These are phyloP conservation scores for Trisateles emortualis DNA, from an alignment of 2,888 invertebrate species.

Conservation along the genomic window DNA sequence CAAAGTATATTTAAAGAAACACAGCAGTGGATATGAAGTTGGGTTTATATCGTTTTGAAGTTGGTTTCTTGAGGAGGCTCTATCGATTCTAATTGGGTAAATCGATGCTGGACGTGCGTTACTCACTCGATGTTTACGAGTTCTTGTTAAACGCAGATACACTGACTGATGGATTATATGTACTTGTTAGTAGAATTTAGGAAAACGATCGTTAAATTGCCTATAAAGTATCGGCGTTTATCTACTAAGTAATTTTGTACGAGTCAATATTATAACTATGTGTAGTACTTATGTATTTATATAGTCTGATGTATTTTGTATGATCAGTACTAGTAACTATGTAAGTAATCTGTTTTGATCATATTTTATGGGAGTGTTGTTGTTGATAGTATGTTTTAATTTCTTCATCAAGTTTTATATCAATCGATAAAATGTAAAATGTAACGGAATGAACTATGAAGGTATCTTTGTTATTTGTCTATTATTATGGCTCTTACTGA, in stretches of 20 bases:
- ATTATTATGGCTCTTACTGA: too few relatives aligned
- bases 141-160: constrained; percentile 56
- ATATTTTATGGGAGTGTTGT: not conserved
- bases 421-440: not conserved
- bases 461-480: too few relatives aligned
- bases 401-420: not conserved
- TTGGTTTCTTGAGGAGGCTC: constrained; percentile 37
- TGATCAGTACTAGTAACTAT: constrained; percentile 3
- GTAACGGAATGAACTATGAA: too few relatives aligned
- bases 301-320: constrained; percentile 20
- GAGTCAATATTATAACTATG: constrained; percentile 25
- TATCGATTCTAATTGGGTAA: constrained; percentile 77
- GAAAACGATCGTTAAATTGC: constrained; percentile 49
- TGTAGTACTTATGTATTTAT: constrained; percentile 7
- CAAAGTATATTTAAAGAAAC: not conserved
- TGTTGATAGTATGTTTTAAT: not conserved
- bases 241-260: constrained; percentile 51
- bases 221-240: constrained; percentile 38
- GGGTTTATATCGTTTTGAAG: not conserved
- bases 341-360: constrained; percentile 3
- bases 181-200: constrained; percentile 53
- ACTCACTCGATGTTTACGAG: constrained; percentile 66
- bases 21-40: constrained; percentile 4
- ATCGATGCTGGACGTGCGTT: constrained; percentile 69
- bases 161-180: constrained; percentile 61